phyloP scores from a whole-genome alignment of 2,797 vertebrate species.

The Monodelphis domestica region DNA sequence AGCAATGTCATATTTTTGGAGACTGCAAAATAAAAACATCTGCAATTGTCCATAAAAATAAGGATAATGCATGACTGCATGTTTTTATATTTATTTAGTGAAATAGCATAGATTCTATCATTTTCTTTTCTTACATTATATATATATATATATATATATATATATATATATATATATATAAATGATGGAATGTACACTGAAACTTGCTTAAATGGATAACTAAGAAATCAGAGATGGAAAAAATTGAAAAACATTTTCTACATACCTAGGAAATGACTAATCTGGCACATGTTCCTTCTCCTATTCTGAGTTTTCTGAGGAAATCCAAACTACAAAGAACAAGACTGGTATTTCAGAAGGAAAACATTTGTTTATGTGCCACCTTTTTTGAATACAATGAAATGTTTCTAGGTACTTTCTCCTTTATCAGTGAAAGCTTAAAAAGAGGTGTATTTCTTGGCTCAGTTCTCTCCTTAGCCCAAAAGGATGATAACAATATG shows the following conservation, averaged over 20 bases:
- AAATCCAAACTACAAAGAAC: background rate
- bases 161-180: no score
- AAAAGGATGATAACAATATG: background rate
- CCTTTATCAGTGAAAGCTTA: background rate
- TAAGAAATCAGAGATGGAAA: background rate
- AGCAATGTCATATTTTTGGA: conserved; percentile 14
- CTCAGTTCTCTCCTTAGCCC: background rate
- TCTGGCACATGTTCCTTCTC: background rate
- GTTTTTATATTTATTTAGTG: conserved; percentile 25
- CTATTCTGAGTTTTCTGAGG: conserved; percentile 5
- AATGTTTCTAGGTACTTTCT: background rate
- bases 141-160: conserved; percentile 9
- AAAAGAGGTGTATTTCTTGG: background rate
- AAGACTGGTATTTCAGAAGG: background rate
- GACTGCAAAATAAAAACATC: background rate
- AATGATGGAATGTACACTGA: background rate
- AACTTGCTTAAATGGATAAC: background rate
- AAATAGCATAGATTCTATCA: background rate
- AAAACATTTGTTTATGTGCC: background rate
- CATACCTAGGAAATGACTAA: background rate
- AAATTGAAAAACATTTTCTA: background rate
- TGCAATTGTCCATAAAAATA: background rate
- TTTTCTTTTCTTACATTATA: conserved; percentile 3
- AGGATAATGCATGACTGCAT: conserved; percentile 3
- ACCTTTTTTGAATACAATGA: background rate